Evolutionary conservation across 2,113 vertebrate species (phyloP).

Genomic region (Piliocolobus tephrosceles): DNA sequence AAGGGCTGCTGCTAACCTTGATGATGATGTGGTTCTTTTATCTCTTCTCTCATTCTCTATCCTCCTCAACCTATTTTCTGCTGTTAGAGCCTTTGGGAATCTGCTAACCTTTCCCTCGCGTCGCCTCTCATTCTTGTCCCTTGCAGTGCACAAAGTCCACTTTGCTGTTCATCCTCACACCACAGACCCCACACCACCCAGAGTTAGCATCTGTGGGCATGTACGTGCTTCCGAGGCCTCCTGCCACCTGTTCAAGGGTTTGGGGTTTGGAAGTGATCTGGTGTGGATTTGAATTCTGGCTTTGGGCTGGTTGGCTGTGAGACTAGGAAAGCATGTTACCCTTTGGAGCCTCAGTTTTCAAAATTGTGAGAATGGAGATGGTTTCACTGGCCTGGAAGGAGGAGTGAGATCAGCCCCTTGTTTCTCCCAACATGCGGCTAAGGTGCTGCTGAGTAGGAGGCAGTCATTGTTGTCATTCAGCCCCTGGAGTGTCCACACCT

Average conservation of each 20-base stretch:
- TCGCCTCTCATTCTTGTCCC: fast-evolving
- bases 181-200: fast-evolving
- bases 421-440: background rate
- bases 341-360: background rate
- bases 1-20: background rate
- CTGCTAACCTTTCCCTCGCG: background rate
- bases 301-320: background rate
- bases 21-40: background rate
- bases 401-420: background rate
- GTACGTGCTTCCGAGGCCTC: background rate
- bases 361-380: background rate
- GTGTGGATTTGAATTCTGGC: background rate
- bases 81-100: background rate
- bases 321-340: background rate
- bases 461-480: background rate
- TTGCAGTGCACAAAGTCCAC: background rate
- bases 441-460: background rate
- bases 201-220: background rate
- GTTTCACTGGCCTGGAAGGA: background rate
- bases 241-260: background rate
- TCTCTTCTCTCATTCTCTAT: background rate
- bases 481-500: background rate
- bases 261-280: background rate
- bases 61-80: background rate
- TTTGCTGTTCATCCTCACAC: background rate